Evolutionary conservation across 2,888 invertebrate genomes (phyloP), one percentile per base, ranked within the genome.

Genomic region (Cryptocheilus praepositus): DNA sequence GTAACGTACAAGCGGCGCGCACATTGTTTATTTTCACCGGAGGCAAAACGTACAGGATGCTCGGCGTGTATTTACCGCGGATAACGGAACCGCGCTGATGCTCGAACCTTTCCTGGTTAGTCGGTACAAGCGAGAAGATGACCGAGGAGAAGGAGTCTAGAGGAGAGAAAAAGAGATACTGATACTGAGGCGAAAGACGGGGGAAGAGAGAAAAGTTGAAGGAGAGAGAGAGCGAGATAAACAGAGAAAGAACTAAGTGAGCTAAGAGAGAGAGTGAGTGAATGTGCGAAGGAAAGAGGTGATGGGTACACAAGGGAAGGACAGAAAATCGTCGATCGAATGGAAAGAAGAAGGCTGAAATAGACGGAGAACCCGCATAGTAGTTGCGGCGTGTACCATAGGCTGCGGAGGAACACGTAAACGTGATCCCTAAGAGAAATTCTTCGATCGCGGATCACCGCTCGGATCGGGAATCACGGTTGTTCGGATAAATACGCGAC

Each of bases 21-120:
- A 18, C 62, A 65, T 71, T 77, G 77, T 77, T 77, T 76, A 76
- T 78, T 76, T 78, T 74, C 71, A 67, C 43, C 71, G 53, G 59
- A 62, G 74, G 76, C 70, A 71, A 78, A 72, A 71, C 67, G 67
- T 74, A 69, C 71, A 71, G 70, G 72, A 78, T 72, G 67, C 61
- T 19, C 71, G 56, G 46, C 67, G 62, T 77, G 70, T 77, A 74
- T 75, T 79, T 76, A 74, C 76, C 64, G 57, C 64, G 79, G 65
- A 77, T 79, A 79, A 79, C 79, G 79, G 78, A 79, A 79, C 74
- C 44, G 18, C 21, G 63, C 19, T 52, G 66, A 66, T 64, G 70
- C 64, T 70, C 28, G 71, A 36, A 18, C 58, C 62, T 61, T 69
- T 61, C 51, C 64, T 15, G 61, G 67, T 52, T 28, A 56, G 18